A percentile compares a stretch with the other conserved stretches of the same genome.
These are phyloP conservation scores for Lasioglossum baleicum DNA, from an alignment of 1,140 invertebrate genomes.

Conservation along the genomic window DNA sequence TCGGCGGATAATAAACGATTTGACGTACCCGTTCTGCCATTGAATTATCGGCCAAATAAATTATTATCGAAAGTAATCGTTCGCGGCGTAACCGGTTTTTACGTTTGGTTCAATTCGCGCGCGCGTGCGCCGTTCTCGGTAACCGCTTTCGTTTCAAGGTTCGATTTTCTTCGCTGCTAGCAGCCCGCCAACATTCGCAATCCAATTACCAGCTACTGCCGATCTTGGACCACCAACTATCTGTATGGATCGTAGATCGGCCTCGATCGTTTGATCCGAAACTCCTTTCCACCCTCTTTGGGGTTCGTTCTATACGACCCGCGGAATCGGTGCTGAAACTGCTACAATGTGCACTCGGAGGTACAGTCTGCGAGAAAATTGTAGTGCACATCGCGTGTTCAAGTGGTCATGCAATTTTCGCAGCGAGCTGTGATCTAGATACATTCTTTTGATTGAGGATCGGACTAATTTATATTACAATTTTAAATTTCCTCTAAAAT, in stretches of 20 bases:
- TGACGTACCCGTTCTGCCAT: background rate
- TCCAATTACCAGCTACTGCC: background rate
- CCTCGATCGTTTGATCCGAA: background rate
- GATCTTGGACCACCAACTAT: background rate
- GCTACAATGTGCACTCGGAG: too few species aligned
- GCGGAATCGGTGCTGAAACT: too few species aligned
- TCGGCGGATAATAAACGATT: slow-evolving; percentile 25
- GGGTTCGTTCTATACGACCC: background rate
- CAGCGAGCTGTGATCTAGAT: too few species aligned
- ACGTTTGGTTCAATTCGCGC: slow-evolving; percentile 22
- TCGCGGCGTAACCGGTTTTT: slow-evolving; percentile 23
- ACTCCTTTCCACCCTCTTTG: background rate
- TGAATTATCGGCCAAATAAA: slow-evolving; percentile 43
- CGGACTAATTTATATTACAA: too few species aligned
- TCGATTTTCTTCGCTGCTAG: background rate
- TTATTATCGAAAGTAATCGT: slow-evolving; percentile 39
- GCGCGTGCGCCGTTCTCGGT: background rate
- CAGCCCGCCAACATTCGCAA: background rate
- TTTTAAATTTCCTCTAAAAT: too few species aligned
- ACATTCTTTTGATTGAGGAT: too few species aligned
- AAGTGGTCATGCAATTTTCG: too few species aligned
- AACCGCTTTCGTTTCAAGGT: slow-evolving; percentile 26
- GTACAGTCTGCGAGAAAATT: too few species aligned
- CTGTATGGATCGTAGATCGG: background rate
- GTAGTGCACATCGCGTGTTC: too few species aligned